Percentiles rank a stretch among this genome's conserved stretches.
Evolutionary conservation across 2,888 invertebrate genomes (phyloP).

Genomic region (Athripsodes cinereus): DNA sequence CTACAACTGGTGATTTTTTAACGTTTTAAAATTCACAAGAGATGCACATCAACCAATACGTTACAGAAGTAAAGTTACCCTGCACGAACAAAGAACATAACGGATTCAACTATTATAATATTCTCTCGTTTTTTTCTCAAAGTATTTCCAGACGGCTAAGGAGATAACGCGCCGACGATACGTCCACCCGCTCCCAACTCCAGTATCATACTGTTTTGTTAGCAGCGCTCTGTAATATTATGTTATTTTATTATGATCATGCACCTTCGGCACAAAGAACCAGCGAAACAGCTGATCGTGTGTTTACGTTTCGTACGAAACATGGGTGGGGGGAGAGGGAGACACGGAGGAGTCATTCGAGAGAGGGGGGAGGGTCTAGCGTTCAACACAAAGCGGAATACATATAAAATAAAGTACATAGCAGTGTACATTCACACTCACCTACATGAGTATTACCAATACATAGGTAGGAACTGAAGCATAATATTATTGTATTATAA

Average conservation of each 20-base stretch:
- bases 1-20: too few species aligned
- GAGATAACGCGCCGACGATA: slow-evolving; percentile 1
- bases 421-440: too few species aligned
- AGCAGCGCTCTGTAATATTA: neutral
- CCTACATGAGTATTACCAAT: too few species aligned
- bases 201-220: slow-evolving; percentile 9
- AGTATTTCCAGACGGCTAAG: slow-evolving; percentile 1
- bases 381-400: too few species aligned
- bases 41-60: too few species aligned
- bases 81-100: neutral
- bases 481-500: too few species aligned
- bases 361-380: neutral
- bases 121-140: neutral
- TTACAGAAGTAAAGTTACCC: too few species aligned
- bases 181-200: slow-evolving; percentile 10
- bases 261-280: slow-evolving; percentile 12
- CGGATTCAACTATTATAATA: neutral
- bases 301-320: slow-evolving; percentile 16
- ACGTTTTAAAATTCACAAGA: too few species aligned
- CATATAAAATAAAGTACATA: too few species aligned
- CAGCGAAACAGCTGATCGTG: slow-evolving; percentile 17
- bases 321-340: slow-evolving; percentile 2
- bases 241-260: neutral
- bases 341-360: neutral
- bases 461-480: too few species aligned